Percentiles rank a stretch among this genome's conserved stretches.
Conservation (phyloP, 2,888 invertebrate species). For the Drosophila falleni region DNA sequence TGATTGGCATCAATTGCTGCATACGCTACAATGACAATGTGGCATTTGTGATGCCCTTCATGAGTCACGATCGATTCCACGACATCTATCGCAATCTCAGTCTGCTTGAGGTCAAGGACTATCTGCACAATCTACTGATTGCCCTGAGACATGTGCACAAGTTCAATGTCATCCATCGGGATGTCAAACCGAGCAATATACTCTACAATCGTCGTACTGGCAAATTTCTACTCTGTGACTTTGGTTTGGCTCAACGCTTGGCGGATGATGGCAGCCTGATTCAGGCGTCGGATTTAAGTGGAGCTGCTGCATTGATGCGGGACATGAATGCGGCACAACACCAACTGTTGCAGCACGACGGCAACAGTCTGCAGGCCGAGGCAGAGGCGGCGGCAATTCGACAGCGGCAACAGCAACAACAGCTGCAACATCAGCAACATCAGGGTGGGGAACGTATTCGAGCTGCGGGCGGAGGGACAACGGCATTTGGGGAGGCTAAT, state of each 20-base stretch:
- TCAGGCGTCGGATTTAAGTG: slow-evolving; percentile 51
- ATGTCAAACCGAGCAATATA: slow-evolving; percentile 96
- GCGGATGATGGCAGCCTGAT: slow-evolving; percentile 54
- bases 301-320: slow-evolving; percentile 28
- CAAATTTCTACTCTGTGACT: slow-evolving; percentile 93
- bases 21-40: slow-evolving; percentile 92
- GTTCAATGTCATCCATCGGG: slow-evolving; percentile 94
- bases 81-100: slow-evolving; percentile 91
- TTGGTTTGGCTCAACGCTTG: slow-evolving; percentile 92
- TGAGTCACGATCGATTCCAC: slow-evolving; percentile 92
- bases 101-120: slow-evolving; percentile 89
- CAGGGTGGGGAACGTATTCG: slow-evolving; percentile 10
- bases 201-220: slow-evolving; percentile 91
- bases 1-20: slow-evolving; percentile 92
- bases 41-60: slow-evolving; percentile 95
- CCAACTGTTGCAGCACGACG: slow-evolving; percentile 47
- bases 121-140: slow-evolving; percentile 92
- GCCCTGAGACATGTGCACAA: slow-evolving; percentile 93
- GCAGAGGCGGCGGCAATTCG: slow-evolving; percentile 48
- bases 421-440: background rate
- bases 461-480: slow-evolving; percentile 33
- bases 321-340: slow-evolving; percentile 50
- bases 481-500: slow-evolving; percentile 40
- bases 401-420: slow-evolving; percentile 1
- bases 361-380: slow-evolving; percentile 59